Base-by-base conservation (phyloP, 2,113 vertebrate species). In the Dasyornis broadbenti region DNA sequence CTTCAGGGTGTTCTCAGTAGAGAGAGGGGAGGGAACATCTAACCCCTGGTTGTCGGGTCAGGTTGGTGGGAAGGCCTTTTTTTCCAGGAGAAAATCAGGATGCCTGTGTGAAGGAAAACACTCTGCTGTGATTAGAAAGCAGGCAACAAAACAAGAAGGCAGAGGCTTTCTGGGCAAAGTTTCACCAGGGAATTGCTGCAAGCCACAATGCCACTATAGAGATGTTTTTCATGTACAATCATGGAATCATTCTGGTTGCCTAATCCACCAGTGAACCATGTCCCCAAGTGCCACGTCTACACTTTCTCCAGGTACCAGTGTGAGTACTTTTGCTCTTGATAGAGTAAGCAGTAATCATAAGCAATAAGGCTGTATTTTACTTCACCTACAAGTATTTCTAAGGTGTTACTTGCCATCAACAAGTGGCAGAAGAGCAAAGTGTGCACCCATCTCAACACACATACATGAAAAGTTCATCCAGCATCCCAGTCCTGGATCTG, bases 301-400 rank as follows among this genome's bases (percentile, higher is more conserved):
- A 66, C 63, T 80, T 88, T 90, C 59, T 47, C 49, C 33, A 80
- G 59, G 78, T 57, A 72, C 23, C 27, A 77, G 7, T 11, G 24
- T 35, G 19, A 33, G 16, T 71, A 14, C 11, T 49, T 73, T 64
- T 83, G 47, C 12, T 53, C 56, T 75, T 64, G 39, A 77, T 40
- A 61, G 49, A 71, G 49, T 79, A 92, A 92, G 83, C 75, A 90
- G 64, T 39, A 54, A 94, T 64, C 39, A 89, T n/a, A n/a, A n/a
- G n/a, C n/a, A n/a, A n/a, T n/a, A n/a, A n/a, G 21, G 22, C 23
- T 60, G 18, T 63, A 70, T 90, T 95, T 90, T 39, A 47, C 59
- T 71, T 31, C 17, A 64, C 33, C 35, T 49, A 61, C 60, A 81
- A 42, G 2, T 49, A 44, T 54, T 54, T 89, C 59, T 54, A 69